Evolutionary conservation across 2,888 invertebrate genomes (phyloP), one percentile per base, ranked within the genome.

Genomic region (Diarsia dahlii): DNA sequence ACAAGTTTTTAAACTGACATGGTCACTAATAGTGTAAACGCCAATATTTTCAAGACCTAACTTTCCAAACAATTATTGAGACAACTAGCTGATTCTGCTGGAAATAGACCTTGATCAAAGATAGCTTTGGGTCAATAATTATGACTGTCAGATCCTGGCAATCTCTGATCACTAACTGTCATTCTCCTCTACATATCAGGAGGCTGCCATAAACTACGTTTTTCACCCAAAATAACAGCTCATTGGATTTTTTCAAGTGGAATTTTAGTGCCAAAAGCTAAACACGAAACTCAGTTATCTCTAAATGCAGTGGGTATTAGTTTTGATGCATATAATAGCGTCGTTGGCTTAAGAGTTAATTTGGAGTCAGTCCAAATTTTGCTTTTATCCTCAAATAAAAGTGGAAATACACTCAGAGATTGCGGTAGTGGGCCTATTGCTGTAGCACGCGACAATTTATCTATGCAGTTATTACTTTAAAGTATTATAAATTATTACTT

Each of bases 301-400:
- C 82, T 77, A 86, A 87, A 78, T 84, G 85, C 87, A 84, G 79
- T 79, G 68, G 84, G 87, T 85, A 92, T 92, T 93, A 93, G 90
- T 91, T 91, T 91, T 90, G 91, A 91, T 92, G 92, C 93, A 92
- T 90, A 93, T 94, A 95, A 95, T 94, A 93, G 94, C 92, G 89
- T 90, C 89, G 87, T 89, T 89, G 85, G 89, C 90, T 91, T 95
- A 94, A 95, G 94, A 95, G 95, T 95, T 95, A 95, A 95, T 95
- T 96, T 95, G 95, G 95, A 94, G 86, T 84, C 87, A 82, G 90
- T 93, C 95, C 95, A 96, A 95, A 93, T 91, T 93, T 91, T 88
- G 92, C 92, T 92, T 93, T 94, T 94, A 94, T 92, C 90, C 90
- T 86, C 91, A 91, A 93, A 94, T 94, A 94, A 94, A 94, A 95